Evolutionary conservation across 1,140 invertebrate species (phyloP).

Genomic region (Drosophila leontia): DNA sequence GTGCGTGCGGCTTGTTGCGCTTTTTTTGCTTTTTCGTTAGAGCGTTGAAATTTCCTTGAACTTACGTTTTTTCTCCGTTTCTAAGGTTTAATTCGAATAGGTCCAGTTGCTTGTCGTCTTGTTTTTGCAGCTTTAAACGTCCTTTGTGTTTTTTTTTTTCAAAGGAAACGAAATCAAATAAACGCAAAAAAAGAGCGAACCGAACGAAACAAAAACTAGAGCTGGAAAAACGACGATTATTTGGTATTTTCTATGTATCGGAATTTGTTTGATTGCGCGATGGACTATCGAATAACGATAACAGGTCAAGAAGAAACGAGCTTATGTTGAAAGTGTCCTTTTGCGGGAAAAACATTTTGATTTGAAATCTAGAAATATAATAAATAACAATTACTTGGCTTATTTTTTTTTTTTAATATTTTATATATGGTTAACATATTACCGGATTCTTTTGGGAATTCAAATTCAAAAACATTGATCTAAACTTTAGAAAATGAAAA

Average conservation of each 20-base stretch:
- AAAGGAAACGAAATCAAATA: constrained; percentile 52
- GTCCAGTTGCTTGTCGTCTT: constrained; percentile 14
- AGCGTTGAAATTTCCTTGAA: constrained; percentile 44
- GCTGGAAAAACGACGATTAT: constrained; percentile 2
- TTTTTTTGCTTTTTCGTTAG: constrained; percentile 21
- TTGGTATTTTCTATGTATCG: neutral
- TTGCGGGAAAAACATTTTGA: neutral
- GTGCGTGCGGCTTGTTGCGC: constrained; percentile 49
- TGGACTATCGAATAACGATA: neutral
- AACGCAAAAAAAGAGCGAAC: constrained; percentile 56
- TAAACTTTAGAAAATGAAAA: neutral
- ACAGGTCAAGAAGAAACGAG: neutral
- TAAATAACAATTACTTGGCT: too few species aligned
- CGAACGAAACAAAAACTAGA: constrained; percentile 50
- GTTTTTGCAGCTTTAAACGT: neutral
- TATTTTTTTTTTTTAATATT: too few species aligned
- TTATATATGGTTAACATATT: too few species aligned
- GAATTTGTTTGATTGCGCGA: neutral
- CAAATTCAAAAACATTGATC: too few species aligned
- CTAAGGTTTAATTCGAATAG: neutral
- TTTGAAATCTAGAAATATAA: too few species aligned
- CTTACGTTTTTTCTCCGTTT: constrained; percentile 34
- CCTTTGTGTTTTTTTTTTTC: constrained; percentile 23
- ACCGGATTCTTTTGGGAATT: too few species aligned
- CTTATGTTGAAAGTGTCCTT: neutral